Evolutionary conservation across 2,888 invertebrate genomes (phyloP).

Genomic region (Andrena dorsata): DNA sequence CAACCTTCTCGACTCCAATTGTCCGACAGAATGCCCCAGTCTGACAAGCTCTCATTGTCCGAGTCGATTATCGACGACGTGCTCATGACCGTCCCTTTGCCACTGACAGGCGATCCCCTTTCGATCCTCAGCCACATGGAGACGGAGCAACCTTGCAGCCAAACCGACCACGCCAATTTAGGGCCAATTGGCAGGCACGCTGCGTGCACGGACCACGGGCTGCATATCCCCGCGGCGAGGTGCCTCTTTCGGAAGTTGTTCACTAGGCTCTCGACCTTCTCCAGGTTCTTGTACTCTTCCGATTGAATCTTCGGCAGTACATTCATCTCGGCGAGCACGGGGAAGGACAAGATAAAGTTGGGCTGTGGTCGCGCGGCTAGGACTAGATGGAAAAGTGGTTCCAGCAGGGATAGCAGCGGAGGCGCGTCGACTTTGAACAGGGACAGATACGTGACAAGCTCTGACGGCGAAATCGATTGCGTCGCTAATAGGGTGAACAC

Average conservation of each 20-base stretch:
- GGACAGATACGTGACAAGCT: conserved; percentile 87
- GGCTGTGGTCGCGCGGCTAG: conserved; percentile 86
- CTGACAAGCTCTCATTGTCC: conserved; percentile 82
- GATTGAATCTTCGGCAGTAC: conserved; percentile 51
- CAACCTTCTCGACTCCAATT: conserved; percentile 84
- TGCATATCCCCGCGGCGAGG: conserved; percentile 80
- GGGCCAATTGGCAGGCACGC: conserved; percentile 81
- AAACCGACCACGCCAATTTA: conserved; percentile 87
- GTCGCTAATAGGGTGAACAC: conserved; percentile 87
- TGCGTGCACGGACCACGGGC: conserved; percentile 84
- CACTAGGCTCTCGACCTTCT: conserved; percentile 82
- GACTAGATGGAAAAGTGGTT: conserved; percentile 85
- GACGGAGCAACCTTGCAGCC: conserved; percentile 88
- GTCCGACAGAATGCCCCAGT: conserved; percentile 83
- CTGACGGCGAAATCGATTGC: conserved; percentile 86
- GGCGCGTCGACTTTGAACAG: conserved; percentile 87
- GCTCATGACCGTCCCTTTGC: conserved; percentile 66
- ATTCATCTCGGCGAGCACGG: conserved; percentile 73
- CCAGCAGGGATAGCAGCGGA: conserved; percentile 87
- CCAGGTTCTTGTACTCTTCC: conserved; percentile 76
- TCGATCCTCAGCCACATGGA: conserved; percentile 87
- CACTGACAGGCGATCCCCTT: conserved; percentile 76
- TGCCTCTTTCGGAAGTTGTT: conserved; percentile 82
- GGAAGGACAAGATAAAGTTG: conserved; percentile 87
- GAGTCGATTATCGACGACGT: conserved; percentile 75